Evolutionary conservation across 37 sponge, comb jelly and placozoan species (phyloP).

Genomic region (Mnemiopsis leidyi): DNA sequence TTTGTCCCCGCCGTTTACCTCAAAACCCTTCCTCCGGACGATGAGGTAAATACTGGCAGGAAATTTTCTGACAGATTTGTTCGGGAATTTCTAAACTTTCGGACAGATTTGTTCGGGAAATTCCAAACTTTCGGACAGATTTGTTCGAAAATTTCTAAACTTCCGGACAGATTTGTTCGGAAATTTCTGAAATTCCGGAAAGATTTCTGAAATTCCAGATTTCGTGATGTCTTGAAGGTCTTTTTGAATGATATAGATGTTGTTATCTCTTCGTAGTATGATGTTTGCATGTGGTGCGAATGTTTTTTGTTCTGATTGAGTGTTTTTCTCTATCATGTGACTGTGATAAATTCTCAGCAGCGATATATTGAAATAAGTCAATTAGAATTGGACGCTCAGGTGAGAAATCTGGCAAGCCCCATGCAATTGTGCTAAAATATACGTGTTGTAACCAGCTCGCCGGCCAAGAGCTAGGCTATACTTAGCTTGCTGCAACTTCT

Average conservation of each 20-base stretch:
- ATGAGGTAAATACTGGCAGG: conserved; percentile 51
- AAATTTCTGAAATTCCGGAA: background rate
- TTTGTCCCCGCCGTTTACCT: conserved; percentile 40
- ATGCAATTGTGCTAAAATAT: background rate
- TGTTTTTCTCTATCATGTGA: background rate
- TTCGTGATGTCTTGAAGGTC: background rate
- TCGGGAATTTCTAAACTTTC: background rate
- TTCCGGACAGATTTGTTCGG: background rate
- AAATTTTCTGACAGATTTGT: background rate
- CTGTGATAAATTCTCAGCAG: background rate
- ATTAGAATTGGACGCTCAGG: conserved; percentile 39
- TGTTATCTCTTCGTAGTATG: background rate
- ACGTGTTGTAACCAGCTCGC: too few species aligned
- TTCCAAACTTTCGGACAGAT: background rate
- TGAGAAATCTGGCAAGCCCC: conserved; percentile 4
- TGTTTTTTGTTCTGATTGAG: background rate
- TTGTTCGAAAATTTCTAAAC: background rate
- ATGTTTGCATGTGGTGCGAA: background rate
- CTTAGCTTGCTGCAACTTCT: too few species aligned
- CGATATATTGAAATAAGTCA: conserved; percentile 29
- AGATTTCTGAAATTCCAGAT: too few species aligned
- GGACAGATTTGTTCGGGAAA: background rate
- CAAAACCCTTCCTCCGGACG: conserved; percentile 34
- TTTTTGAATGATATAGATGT: too few species aligned
- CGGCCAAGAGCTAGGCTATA: too few species aligned